Evolutionary conservation across 23 tunicate species (phyloP).

Genomic region (Trididemnum clinides): DNA sequence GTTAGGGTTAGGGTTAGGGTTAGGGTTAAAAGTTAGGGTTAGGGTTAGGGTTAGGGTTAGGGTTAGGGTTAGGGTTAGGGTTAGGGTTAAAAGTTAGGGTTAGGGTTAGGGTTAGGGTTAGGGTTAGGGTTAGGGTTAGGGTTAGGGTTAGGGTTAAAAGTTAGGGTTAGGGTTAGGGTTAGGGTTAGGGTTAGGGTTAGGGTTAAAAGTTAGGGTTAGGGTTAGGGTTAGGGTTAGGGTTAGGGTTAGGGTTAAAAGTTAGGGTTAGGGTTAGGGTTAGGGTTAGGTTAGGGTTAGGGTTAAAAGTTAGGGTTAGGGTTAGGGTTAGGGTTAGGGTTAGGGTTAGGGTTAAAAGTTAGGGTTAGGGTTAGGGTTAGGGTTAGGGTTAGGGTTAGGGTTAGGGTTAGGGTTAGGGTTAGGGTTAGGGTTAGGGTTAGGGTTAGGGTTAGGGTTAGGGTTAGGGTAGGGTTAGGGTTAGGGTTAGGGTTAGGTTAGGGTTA

Average conservation of each 20-base stretch:
- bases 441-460: slow-evolving; percentile 49
- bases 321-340: slow-evolving; percentile 45
- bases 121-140: slow-evolving; percentile 79
- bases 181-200: slow-evolving; percentile 84
- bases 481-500: slow-evolving; percentile 46
- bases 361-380: slow-evolving; percentile 68
- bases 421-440: slow-evolving; percentile 54
- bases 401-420: slow-evolving; percentile 28
- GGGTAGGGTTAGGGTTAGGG: slow-evolving; percentile 45
- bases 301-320: slow-evolving; percentile 47
- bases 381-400: slow-evolving; percentile 46
- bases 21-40: slow-evolving; percentile 66
- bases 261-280: slow-evolving; percentile 76
- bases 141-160: slow-evolving; percentile 84
- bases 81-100: slow-evolving; percentile 66
- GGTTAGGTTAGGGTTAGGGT: slow-evolving; percentile 71
- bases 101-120: slow-evolving; percentile 88
- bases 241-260: slow-evolving; percentile 77
- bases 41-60: too few relatives aligned
- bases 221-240: slow-evolving; percentile 86
- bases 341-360: slow-evolving; percentile 55
- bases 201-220: slow-evolving; percentile 72
- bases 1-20: slow-evolving; percentile 69
- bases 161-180: slow-evolving; percentile 73
- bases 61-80: slow-evolving; percentile 73